Percentiles rank a stretch among this genome's conserved stretches.
Evolutionary conservation across 2,113 vertebrate species (phyloP).

Genomic region (Psilopsiagon aurifrons): DNA sequence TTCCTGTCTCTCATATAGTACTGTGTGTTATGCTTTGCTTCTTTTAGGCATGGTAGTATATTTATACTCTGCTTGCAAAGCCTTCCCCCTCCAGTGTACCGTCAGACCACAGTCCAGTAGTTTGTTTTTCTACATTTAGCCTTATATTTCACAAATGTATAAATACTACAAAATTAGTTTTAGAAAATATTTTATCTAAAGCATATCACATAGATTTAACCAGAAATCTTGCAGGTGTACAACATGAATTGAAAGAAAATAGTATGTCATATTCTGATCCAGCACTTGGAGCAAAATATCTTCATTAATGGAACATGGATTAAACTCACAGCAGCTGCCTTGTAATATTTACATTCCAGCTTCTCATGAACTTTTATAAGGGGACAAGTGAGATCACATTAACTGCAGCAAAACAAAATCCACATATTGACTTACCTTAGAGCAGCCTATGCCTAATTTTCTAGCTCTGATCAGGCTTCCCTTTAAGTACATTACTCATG

Average conservation of each 20-base stretch:
- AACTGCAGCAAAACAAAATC: neutral
- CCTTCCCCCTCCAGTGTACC: neutral
- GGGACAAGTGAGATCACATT: constrained; percentile 44
- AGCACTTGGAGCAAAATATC: neutral
- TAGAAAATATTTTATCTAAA: constrained; percentile 16
- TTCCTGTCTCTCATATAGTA: constrained; percentile 14
- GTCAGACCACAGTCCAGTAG: neutral
- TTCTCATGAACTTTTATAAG: constrained; percentile 30
- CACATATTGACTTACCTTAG: constrained; percentile 1
- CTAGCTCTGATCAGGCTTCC: neutral
- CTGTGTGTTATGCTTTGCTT: constrained; percentile 35
- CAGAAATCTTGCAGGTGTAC: constrained; percentile 25
- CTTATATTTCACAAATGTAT: neutral
- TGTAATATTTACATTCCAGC: constrained; percentile 37
- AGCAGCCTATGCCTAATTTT: neutral
- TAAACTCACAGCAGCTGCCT: constrained; percentile 45
- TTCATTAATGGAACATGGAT: constrained; percentile 26
- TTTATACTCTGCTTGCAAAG: constrained; percentile 32
- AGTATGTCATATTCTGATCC: neutral
- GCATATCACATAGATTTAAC: neutral
- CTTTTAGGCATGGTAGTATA: constrained; percentile 40
- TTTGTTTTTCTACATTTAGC: constrained; percentile 41
- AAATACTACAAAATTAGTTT: constrained; percentile 19
- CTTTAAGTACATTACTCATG: neutral
- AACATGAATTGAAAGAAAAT: neutral